A percentile compares a stretch with the other conserved stretches of the same genome.
Conservation (phyloP, 2,113 vertebrate genomes). For the Miniopterus natalensis region DNA sequence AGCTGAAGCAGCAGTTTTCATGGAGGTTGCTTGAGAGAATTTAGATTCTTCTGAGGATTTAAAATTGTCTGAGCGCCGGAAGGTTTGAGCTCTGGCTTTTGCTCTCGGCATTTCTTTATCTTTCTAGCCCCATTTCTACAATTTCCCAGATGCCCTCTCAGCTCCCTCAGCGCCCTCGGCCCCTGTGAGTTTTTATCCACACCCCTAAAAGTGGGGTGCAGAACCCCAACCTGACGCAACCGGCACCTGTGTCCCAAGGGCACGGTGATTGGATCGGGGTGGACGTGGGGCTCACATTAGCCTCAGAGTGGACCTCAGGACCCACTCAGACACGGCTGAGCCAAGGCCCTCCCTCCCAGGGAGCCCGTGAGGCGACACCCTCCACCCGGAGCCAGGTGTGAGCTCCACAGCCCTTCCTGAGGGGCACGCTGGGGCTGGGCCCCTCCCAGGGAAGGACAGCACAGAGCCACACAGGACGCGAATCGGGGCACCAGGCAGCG, state of each 20-base stretch:
- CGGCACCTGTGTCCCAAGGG: fast-evolving
- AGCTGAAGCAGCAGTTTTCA: slow-evolving; percentile 52
- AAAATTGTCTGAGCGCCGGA: not conserved
- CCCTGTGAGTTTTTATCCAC: fast-evolving
- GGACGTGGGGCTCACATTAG: fast-evolving
- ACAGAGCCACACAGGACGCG: fast-evolving
- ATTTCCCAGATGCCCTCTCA: not conserved
- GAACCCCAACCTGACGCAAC: not conserved
- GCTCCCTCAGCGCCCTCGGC: fast-evolving
- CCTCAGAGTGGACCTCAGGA: not conserved
- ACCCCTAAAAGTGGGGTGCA: not conserved
- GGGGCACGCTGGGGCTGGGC: fast-evolving
- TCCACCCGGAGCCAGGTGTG: fast-evolving
- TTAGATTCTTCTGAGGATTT: slow-evolving; percentile 46
- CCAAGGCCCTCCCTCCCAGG: not conserved
- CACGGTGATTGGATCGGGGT: fast-evolving
- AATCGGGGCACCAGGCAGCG: fast-evolving
- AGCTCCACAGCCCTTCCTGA: fast-evolving
- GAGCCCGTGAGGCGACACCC: not conserved
- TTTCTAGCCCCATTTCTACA: not conserved
- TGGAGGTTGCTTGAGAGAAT: not conserved
- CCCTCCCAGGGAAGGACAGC: not conserved
- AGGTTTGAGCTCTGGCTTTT: not conserved
- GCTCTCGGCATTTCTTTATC: not conserved
- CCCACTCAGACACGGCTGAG: fast-evolving